Evolutionary conservation across 2,113 vertebrate species (phyloP).

Genomic region (Heterochromis multidens): DNA sequence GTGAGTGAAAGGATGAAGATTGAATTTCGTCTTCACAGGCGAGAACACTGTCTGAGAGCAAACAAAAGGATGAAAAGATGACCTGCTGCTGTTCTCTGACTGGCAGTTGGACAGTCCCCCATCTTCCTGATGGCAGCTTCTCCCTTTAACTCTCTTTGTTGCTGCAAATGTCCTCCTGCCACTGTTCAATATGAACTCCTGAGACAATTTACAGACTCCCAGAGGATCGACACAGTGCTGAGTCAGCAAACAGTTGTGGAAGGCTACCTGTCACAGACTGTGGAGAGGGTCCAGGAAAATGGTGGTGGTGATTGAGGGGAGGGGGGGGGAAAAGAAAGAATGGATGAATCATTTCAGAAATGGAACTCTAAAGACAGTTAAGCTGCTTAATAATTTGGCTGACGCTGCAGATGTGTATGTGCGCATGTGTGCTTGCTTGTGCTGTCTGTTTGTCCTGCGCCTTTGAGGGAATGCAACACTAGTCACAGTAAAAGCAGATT

Average conservation of each 20-base stretch:
- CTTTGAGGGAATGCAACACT: slow-evolving; percentile 47
- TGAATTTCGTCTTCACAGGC: slow-evolving; percentile 61
- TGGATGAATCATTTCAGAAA: slow-evolving; percentile 47
- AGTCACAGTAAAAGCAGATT: slow-evolving; percentile 70
- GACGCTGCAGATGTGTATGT: slow-evolving; percentile 12
- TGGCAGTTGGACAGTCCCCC: slow-evolving; percentile 30
- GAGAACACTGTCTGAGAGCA: slow-evolving; percentile 46
- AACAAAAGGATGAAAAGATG: slow-evolving; percentile 66
- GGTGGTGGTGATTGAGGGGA: background rate
- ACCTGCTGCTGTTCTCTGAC: slow-evolving; percentile 40
- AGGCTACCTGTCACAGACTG: slow-evolving; percentile 36
- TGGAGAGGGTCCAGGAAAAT: background rate
- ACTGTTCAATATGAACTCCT: slow-evolving; percentile 50
- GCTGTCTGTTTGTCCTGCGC: slow-evolving; percentile 6
- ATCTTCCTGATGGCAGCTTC: slow-evolving; percentile 18
- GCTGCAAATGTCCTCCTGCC: background rate
- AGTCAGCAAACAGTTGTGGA: slow-evolving; percentile 55
- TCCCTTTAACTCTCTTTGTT: background rate
- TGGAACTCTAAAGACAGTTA: slow-evolving; percentile 63
- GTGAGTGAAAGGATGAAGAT: slow-evolving; percentile 63
- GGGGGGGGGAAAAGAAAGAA: background rate
- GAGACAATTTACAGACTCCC: slow-evolving; percentile 65
- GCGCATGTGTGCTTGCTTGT: background rate
- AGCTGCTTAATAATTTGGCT: slow-evolving; percentile 65
- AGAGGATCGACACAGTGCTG: slow-evolving; percentile 19